Conservation (phyloP, 2,797 vertebrate species). For the Diceros bicornis region DNA sequence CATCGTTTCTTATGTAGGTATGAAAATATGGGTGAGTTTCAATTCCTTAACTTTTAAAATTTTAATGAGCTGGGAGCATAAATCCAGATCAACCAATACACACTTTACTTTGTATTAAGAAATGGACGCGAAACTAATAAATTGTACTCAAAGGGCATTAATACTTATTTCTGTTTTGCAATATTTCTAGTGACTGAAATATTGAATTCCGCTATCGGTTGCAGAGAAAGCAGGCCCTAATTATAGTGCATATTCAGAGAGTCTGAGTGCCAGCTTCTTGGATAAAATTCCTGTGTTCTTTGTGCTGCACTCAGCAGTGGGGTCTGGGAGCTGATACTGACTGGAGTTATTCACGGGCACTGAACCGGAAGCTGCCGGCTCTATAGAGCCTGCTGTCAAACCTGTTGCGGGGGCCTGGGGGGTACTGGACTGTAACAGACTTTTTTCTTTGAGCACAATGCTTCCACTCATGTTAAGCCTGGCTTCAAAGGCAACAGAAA, state of each 20-base stretch:
- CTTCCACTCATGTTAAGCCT: conserved; percentile 88
- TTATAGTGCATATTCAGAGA: conserved; percentile 85
- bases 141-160: neutral
- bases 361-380: conserved; percentile 90
- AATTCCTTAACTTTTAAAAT: neutral
- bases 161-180: conserved; percentile 21
- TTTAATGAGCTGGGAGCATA: neutral
- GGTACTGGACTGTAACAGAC: conserved; percentile 90
- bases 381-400: conserved; percentile 90
- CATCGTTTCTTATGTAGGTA: neutral
- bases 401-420: conserved; percentile 90
- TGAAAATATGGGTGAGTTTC: neutral
- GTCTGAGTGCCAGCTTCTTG: conserved; percentile 85
- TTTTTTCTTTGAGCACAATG: conserved; percentile 88
- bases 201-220: conserved; percentile 83
- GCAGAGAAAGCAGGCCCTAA: conserved; percentile 85
- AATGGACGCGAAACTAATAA: neutral
- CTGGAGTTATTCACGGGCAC: conserved; percentile 89
- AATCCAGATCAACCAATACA: neutral
- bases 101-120: neutral
- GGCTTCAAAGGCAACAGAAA: conserved; percentile 87
- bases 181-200: conserved; percentile 80
- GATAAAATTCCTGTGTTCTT: conserved; percentile 89
- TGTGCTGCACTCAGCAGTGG: conserved; percentile 90
- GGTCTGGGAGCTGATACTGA: conserved; percentile 89